Percentiles rank a stretch among this genome's conserved stretches.
phyloP scores from a whole-genome alignment of 2,113 vertebrate species.

The Geothlypis trichas region DNA sequence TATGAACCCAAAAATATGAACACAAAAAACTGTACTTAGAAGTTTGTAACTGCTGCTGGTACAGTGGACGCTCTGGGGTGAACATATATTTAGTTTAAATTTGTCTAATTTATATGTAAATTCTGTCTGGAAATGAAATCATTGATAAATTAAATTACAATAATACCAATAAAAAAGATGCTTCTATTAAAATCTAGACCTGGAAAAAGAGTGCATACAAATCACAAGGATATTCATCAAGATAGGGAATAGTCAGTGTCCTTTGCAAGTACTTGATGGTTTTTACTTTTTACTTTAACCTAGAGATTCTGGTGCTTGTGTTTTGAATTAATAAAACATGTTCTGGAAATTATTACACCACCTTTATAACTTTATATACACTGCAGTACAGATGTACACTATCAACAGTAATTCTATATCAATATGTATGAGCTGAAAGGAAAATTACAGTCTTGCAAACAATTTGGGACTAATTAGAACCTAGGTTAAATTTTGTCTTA shows the following conservation, averaged over 20 bases:
- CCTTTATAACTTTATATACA: background rate
- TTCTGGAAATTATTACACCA: background rate
- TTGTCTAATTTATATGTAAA: background rate
- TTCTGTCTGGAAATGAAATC: background rate
- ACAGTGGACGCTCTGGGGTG: background rate
- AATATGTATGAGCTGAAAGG: background rate
- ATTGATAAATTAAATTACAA: background rate
- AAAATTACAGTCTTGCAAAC: background rate
- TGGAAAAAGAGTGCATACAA: background rate
- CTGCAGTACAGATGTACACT: background rate
- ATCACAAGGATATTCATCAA: background rate
- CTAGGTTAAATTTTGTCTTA: background rate
- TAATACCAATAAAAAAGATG: background rate
- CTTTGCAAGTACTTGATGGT: background rate
- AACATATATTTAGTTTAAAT: background rate
- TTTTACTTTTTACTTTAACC: background rate
- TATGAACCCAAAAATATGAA: background rate
- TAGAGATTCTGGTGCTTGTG: background rate
- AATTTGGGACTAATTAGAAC: background rate
- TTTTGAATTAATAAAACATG: background rate
- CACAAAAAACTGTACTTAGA: background rate
- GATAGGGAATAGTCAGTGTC: background rate
- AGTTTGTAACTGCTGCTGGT: background rate
- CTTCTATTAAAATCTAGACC: background rate
- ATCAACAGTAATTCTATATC: background rate